Percentiles rank a stretch among this genome's conserved stretches.
Conservation (phyloP, 2,113 vertebrate species). For the Pseudonaja textilis region DNA sequence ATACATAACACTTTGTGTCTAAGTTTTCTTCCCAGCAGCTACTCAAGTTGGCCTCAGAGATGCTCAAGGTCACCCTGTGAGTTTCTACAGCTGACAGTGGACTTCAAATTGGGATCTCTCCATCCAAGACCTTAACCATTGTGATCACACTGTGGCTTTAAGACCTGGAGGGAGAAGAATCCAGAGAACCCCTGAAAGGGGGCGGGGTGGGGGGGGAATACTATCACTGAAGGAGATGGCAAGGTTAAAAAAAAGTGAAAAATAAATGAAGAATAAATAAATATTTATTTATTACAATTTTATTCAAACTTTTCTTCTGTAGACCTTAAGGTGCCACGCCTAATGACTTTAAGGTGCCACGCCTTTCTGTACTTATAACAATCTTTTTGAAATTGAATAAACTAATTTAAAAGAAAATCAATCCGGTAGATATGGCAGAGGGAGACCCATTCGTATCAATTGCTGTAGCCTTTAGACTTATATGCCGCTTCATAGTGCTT, state of each 20-base stretch:
- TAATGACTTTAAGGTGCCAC: neutral
- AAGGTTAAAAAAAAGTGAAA: neutral
- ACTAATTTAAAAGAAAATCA: neutral
- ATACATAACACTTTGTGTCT: neutral
- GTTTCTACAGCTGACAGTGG: neutral
- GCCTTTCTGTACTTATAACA: too few species aligned
- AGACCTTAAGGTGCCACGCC: neutral
- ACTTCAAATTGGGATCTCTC: neutral
- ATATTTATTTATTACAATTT: neutral
- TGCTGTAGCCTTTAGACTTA: neutral
- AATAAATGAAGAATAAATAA: neutral
- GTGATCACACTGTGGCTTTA: neutral
- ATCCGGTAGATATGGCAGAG: neutral
- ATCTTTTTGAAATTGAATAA: neutral
- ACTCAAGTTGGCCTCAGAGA: neutral
- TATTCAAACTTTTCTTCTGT: neutral
- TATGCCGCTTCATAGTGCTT: neutral
- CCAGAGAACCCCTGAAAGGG: neutral
- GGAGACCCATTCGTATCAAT: neutral
- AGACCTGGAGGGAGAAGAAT: neutral
- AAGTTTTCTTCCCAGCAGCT: neutral
- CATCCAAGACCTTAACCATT: neutral
- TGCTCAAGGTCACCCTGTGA: neutral
- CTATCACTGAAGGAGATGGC: neutral
- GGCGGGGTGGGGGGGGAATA: too few species aligned